These are phyloP conservation scores for Theodoxus fluviatilis DNA, from an alignment of 2,888 invertebrate genomes.

Conservation along the genomic window DNA sequence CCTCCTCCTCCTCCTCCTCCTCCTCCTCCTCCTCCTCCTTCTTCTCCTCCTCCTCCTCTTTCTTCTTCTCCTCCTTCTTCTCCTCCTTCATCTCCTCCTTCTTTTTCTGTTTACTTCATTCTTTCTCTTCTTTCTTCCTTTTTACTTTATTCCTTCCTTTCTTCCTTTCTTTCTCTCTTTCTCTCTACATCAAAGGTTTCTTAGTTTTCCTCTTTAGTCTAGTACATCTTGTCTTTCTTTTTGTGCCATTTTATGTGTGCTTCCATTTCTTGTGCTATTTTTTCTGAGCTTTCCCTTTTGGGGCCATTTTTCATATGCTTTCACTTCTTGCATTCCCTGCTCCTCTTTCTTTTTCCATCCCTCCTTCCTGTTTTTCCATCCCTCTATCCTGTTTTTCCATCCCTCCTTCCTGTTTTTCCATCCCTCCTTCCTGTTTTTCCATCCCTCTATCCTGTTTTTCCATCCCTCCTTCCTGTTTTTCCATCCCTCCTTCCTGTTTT, in stretches of 20 bases:
- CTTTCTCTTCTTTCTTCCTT: slow-evolving; percentile 8
- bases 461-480: not conserved
- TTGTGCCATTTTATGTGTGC: no score
- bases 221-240: no score
- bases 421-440: slow-evolving; percentile 7
- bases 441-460: not conserved
- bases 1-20: not conserved
- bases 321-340: not conserved
- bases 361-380: not conserved
- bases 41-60: slow-evolving; percentile 6
- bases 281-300: no score
- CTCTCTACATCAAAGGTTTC: no score
- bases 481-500: not conserved
- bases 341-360: not conserved
- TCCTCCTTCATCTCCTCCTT: not conserved
- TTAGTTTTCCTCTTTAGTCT: no score
- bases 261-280: no score
- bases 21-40: not conserved
- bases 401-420: slow-evolving; percentile 17
- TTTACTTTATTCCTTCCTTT: slow-evolving; percentile 16
- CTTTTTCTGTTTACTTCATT: not conserved
- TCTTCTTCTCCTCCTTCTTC: not conserved
- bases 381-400: not conserved
- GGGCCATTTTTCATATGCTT: no score
- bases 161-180: slow-evolving; percentile 1